Evolutionary conservation across 2,888 invertebrate species (phyloP).

Genomic region (Phragmatobia fuliginosa): DNA sequence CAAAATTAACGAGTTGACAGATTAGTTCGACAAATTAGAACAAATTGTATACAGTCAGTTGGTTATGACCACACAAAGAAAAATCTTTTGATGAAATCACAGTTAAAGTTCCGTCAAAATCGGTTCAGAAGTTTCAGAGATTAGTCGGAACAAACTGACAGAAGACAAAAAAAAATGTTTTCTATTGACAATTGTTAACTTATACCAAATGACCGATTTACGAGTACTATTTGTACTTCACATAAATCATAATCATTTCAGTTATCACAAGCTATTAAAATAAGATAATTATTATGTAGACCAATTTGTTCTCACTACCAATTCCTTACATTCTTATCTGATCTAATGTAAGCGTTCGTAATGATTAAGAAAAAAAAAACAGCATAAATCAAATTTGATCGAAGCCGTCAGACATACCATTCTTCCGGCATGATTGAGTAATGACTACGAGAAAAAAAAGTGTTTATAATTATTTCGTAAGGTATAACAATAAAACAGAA

Average conservation of each 20-base stretch:
- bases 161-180: too few species aligned
- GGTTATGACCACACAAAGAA: constrained; percentile 33
- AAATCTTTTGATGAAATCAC: constrained; percentile 12
- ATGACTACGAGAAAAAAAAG: constrained; percentile 7
- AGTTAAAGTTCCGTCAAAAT: too few species aligned
- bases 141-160: too few species aligned
- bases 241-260: not conserved
- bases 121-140: too few species aligned
- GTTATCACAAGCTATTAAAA: not conserved
- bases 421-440: constrained; percentile 42
- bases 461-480: constrained; percentile 22
- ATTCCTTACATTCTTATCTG: constrained; percentile 18
- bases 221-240: not conserved
- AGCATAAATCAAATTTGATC: constrained; percentile 14
- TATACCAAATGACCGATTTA: not conserved
- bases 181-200: not conserved
- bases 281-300: constrained; percentile 22
- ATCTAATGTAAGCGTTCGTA: constrained; percentile 17
- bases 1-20: constrained; percentile 48
- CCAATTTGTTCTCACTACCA: constrained; percentile 19
- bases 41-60: constrained; percentile 34
- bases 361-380: constrained; percentile 20
- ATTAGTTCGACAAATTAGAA: constrained; percentile 49
- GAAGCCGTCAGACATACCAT: constrained; percentile 14
- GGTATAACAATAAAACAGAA: constrained; percentile 37